These are phyloP conservation scores for Paragorgia papillata DNA, from an alignment of 92 coral and sea anemone genomes.

Conservation along the genomic window DNA sequence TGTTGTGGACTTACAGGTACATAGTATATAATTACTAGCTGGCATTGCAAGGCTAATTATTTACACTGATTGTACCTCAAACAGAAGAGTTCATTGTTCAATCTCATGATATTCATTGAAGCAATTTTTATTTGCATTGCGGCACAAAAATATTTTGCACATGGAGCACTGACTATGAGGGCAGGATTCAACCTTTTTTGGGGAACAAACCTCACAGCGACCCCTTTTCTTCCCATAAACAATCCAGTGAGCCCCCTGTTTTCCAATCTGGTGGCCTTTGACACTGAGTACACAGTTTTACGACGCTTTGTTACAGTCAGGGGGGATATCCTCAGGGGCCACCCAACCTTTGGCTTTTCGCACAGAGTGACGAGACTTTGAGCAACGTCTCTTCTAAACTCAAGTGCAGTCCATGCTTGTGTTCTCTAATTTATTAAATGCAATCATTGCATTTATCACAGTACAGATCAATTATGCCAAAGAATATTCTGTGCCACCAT, in stretches of 20 bases:
- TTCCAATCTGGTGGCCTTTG: constrained; percentile 50
- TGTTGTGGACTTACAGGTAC: too few species aligned
- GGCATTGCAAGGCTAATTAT: too few species aligned
- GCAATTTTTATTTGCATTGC: constrained; percentile 48
- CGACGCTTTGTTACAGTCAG: constrained; percentile 47
- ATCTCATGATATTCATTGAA: constrained; percentile 40
- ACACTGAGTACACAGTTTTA: constrained; percentile 10
- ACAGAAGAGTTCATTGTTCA: constrained; percentile 6
- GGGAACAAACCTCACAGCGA: constrained; percentile 52
- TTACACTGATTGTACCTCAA: neutral
- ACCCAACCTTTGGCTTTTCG: constrained; percentile 52
- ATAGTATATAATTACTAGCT: too few species aligned
- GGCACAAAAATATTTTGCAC: constrained; percentile 57
- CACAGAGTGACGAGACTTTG: constrained; percentile 53
- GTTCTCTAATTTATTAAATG: constrained; percentile 42
- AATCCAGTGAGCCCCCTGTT: constrained; percentile 60
- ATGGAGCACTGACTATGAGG: constrained; percentile 43
- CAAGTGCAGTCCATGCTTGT: constrained; percentile 27
- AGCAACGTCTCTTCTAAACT: constrained; percentile 53
- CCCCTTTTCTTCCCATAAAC: constrained; percentile 55
- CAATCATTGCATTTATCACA: constrained; percentile 58
- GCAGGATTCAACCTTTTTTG: constrained; percentile 53
- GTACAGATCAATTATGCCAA: constrained; percentile 60
- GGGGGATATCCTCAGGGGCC: constrained; percentile 47
- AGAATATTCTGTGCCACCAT: constrained; percentile 63